phyloP scores from a whole-genome alignment of 2,888 invertebrate species.

The Gryllus longicercus region DNA sequence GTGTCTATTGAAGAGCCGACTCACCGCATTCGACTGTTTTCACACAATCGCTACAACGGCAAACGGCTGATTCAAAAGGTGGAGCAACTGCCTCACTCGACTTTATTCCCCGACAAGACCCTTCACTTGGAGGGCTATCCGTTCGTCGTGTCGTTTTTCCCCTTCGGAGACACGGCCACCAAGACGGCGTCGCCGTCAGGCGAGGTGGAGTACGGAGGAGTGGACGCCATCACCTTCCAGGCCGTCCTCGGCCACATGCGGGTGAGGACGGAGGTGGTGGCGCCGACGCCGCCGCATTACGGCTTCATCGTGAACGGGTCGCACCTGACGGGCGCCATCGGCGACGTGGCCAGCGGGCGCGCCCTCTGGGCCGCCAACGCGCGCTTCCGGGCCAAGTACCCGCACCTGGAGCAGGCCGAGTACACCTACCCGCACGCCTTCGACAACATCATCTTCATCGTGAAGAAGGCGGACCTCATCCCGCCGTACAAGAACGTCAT shows the following conservation, averaged over 20 bases:
- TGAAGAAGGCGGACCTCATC: not conserved
- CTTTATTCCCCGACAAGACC: not conserved
- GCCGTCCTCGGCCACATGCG: not conserved
- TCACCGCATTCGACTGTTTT: not conserved
- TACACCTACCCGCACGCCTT: not conserved
- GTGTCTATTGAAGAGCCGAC: not conserved
- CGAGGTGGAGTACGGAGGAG: not conserved
- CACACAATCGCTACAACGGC: not conserved
- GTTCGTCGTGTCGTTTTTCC: not conserved
- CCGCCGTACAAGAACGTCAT: not conserved
- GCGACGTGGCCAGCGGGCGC: not conserved
- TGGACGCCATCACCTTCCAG: not conserved
- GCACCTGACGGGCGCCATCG: not conserved
- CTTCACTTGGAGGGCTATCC: not conserved
- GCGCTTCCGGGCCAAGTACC: not conserved
- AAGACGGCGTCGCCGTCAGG: not conserved
- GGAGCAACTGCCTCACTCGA: not conserved
- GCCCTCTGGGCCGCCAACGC: not conserved
- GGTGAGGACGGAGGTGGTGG: not conserved
- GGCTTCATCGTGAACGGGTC: not conserved
- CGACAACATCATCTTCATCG: slow-evolving; percentile 4
- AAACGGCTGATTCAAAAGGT: not conserved
- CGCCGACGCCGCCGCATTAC: not conserved
- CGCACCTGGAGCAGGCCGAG: not conserved
- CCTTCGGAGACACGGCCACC: not conserved